Conservation (phyloP, 2,113 vertebrate genomes). For the human region DNA sequence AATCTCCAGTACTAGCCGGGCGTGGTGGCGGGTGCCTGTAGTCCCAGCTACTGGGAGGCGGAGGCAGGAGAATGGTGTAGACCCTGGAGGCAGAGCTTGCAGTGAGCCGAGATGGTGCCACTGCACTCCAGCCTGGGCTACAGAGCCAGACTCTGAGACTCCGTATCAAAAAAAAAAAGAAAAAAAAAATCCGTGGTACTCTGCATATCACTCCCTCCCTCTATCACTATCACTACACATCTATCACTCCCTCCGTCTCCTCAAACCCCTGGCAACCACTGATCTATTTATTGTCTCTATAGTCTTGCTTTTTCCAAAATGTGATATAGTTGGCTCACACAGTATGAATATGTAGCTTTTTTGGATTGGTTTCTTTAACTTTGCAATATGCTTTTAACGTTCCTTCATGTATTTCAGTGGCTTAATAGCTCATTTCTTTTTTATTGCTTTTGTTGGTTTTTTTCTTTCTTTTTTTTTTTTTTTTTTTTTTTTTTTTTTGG, state of each 20-base stretch:
- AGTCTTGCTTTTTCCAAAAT: background rate
- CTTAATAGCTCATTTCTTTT: background rate
- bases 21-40: no score
- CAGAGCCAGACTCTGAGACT: no score
- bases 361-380: background rate
- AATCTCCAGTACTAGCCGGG: background rate
- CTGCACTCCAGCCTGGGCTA: no score
- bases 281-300: background rate
- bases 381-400: background rate
- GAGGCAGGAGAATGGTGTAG: no score
- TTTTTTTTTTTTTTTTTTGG: no score
- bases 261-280: background rate
- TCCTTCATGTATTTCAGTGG: background rate
- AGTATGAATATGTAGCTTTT: background rate
- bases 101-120: no score
- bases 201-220: no score
- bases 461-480: accelerated
- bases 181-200: no score
- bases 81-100: no score
- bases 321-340: background rate
- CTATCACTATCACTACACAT: no score
- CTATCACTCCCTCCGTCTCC: background rate
- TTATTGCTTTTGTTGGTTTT: background rate
- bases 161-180: no score
- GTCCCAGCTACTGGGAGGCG: no score